phyloP scores from a whole-genome alignment of 2,888 invertebrate species.

The Andrena marginata region DNA sequence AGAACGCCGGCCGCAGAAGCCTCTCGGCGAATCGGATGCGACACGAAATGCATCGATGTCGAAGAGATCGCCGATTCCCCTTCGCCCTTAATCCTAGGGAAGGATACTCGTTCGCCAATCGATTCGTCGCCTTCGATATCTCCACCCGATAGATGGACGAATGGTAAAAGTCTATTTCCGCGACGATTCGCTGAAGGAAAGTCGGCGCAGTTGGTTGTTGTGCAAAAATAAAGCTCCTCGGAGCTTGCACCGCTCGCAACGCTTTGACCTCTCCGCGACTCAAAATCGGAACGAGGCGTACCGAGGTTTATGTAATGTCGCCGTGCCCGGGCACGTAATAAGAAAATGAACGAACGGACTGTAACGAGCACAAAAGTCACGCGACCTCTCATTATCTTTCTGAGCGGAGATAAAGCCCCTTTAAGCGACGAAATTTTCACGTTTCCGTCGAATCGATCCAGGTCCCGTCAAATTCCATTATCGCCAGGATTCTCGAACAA shows the following conservation, averaged over 20 bases:
- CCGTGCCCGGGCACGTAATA: neutral
- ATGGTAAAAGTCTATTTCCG: neutral
- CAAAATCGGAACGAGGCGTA: neutral
- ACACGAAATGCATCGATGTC: conserved; percentile 25
- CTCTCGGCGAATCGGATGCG: conserved; percentile 17
- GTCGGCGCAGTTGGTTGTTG: neutral
- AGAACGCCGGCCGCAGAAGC: conserved; percentile 19
- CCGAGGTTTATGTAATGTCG: conserved; percentile 5
- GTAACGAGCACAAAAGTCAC: conserved; percentile 11
- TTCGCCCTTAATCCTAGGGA: neutral
- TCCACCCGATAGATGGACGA: neutral
- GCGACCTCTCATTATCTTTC: conserved; percentile 45
- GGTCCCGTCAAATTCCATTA: neutral
- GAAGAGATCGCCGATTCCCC: neutral
- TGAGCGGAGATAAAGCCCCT: conserved; percentile 16
- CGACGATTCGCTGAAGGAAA: neutral
- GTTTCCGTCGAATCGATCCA: neutral
- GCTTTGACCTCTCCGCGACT: neutral
- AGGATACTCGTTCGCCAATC: neutral
- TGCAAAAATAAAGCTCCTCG: neutral
- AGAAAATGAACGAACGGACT: conserved; percentile 9
- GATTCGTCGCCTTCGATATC: neutral
- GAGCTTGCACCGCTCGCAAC: neutral
- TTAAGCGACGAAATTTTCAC: conserved; percentile 9
- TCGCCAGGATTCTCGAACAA: neutral